phyloP scores from a whole-genome alignment of 2,888 invertebrate species.

The Cheilosia urbana region DNA sequence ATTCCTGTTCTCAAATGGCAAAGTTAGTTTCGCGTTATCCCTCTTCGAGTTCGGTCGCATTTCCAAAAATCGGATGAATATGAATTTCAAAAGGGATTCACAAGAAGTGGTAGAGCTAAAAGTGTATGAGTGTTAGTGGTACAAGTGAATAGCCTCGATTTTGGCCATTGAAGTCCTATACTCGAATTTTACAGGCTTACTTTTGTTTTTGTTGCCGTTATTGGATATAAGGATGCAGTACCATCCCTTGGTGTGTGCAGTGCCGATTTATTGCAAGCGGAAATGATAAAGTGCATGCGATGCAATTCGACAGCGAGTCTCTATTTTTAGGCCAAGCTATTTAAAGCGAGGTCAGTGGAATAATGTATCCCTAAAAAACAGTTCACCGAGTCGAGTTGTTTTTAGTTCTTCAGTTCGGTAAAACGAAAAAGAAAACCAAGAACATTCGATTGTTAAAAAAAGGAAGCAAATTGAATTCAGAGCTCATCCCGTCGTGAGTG shows the following conservation, averaged over 20 bases:
- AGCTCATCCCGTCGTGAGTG: slow-evolving; percentile 33
- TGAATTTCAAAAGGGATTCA: slow-evolving; percentile 25
- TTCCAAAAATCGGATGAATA: slow-evolving; percentile 15
- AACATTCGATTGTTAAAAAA: slow-evolving; percentile 14
- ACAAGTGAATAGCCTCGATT: slow-evolving; percentile 39
- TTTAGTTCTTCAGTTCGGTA: slow-evolving; percentile 1
- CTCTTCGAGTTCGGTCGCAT: slow-evolving; percentile 60
- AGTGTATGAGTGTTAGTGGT: slow-evolving; percentile 22
- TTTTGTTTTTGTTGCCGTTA: background rate
- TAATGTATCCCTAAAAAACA: slow-evolving; percentile 45
- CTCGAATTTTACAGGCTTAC: background rate
- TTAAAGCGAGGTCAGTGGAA: slow-evolving; percentile 35
- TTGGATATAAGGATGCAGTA: background rate
- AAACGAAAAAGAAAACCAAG: slow-evolving; percentile 15
- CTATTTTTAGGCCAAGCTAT: slow-evolving; percentile 59
- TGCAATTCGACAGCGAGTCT: slow-evolving; percentile 28
- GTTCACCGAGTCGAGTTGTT: background rate
- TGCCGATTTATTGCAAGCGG: slow-evolving; percentile 57
- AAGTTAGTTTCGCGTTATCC: slow-evolving; percentile 67
- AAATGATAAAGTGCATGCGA: slow-evolving; percentile 59
- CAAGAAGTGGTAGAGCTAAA: slow-evolving; percentile 19
- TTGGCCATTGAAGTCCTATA: slow-evolving; percentile 37
- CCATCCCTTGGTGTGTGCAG: slow-evolving; percentile 1
- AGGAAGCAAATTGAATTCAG: slow-evolving; percentile 57
- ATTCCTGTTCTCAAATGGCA: slow-evolving; percentile 23